phyloP scores from a whole-genome alignment of 1,140 invertebrate genomes.

The Leptopilina boulardi region DNA sequence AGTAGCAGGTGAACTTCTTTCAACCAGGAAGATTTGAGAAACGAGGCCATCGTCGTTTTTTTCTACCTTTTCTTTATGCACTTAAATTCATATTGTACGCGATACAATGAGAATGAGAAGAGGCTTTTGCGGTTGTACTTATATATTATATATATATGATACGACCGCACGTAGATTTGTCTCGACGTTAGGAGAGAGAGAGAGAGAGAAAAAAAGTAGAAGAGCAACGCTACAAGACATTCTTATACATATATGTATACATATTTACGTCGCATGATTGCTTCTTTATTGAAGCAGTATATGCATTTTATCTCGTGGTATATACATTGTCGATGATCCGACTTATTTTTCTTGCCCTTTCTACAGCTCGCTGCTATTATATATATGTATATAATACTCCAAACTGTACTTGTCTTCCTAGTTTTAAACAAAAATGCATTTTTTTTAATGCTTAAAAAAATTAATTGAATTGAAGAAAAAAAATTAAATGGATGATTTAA shows the following conservation, averaged over 20 bases:
- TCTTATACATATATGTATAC: neutral
- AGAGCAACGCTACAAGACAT: constrained; percentile 23
- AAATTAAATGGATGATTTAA: too few species aligned
- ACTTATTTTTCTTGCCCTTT: neutral
- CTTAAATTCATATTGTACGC: constrained; percentile 23
- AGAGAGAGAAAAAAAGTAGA: neutral
- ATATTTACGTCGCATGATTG: constrained; percentile 2
- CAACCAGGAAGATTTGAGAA: constrained; percentile 14
- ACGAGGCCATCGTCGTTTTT: constrained; percentile 2
- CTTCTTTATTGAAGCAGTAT: neutral
- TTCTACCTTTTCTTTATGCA: neutral
- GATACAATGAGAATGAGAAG: constrained; percentile 2
- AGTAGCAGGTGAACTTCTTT: constrained; percentile 51
- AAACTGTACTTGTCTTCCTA: too few species aligned
- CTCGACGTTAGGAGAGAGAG: neutral
- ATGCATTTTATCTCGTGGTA: neutral
- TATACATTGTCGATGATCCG: neutral
- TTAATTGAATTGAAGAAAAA: too few species aligned
- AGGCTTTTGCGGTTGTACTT: constrained; percentile 12
- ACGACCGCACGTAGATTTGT: constrained; percentile 24
- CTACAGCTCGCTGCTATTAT: neutral
- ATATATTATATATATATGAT: too few species aligned
- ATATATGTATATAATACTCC: too few species aligned
- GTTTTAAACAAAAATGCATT: too few species aligned
- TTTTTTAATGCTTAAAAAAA: too few species aligned